Percentiles rank a stretch among this genome's conserved stretches.
These are phyloP conservation scores for Drosophila tani DNA, from an alignment of 1,140 invertebrate genomes.

Conservation along the genomic window DNA sequence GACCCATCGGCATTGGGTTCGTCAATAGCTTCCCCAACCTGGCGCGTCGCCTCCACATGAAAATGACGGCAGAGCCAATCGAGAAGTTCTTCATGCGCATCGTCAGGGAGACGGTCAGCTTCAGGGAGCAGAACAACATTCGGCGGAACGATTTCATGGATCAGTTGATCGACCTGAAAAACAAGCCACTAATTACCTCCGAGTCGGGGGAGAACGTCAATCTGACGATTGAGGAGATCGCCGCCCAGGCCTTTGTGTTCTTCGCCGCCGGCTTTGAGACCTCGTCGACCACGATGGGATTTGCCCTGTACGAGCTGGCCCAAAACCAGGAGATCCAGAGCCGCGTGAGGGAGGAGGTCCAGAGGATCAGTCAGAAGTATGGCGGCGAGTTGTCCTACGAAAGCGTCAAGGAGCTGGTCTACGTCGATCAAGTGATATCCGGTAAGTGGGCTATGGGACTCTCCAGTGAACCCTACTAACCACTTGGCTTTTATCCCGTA, in stretches of 20 bases:
- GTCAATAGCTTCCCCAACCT: slow-evolving; percentile 64
- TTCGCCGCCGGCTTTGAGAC: slow-evolving; percentile 88
- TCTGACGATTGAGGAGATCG: slow-evolving; percentile 79
- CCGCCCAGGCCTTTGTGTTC: slow-evolving; percentile 86
- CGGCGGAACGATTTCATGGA: slow-evolving; percentile 87
- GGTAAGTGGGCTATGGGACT: slow-evolving; percentile 26
- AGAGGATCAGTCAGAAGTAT: slow-evolving; percentile 78
- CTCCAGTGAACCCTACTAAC: background rate
- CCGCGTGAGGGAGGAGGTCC: slow-evolving; percentile 86
- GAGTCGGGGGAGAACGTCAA: slow-evolving; percentile 58
- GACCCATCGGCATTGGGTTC: slow-evolving; percentile 20
- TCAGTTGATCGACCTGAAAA: slow-evolving; percentile 85
- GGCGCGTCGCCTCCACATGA: slow-evolving; percentile 50
- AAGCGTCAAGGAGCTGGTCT: slow-evolving; percentile 85
- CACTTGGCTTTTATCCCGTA: background rate
- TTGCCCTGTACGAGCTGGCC: slow-evolving; percentile 86
- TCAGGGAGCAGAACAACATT: slow-evolving; percentile 85
- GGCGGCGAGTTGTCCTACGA: slow-evolving; percentile 86
- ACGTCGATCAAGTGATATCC: slow-evolving; percentile 86
- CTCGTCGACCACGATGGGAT: slow-evolving; percentile 86
- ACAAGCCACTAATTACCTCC: slow-evolving; percentile 78
- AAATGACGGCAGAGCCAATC: slow-evolving; percentile 84
- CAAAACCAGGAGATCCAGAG: slow-evolving; percentile 86
- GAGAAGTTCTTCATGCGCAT: slow-evolving; percentile 86
- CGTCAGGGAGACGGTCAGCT: slow-evolving; percentile 85